phyloP scores from a whole-genome alignment of 2,797 vertebrate species.

The Zalophus californianus region DNA sequence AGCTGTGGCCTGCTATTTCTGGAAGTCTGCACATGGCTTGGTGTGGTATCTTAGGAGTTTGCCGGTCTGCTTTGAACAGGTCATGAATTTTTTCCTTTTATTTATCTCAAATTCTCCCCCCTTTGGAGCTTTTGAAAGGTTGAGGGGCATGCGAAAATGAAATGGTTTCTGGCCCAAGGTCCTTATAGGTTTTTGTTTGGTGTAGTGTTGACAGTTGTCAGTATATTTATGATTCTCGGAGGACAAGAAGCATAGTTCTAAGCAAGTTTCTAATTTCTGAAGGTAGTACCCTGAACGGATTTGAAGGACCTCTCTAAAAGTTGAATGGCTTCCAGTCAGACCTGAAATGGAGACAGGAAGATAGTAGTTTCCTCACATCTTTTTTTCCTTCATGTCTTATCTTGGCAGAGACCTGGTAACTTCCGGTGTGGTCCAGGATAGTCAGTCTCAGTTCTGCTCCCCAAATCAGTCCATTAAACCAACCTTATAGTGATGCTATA shows the following conservation, averaged over 20 bases:
- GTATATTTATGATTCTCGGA: slow-evolving; percentile 29
- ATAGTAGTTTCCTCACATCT: neutral
- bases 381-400: neutral
- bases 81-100: neutral
- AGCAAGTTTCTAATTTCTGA: neutral
- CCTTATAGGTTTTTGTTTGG: neutral
- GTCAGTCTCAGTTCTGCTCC: neutral
- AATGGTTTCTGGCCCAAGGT: neutral
- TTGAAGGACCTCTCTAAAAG: neutral
- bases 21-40: neutral
- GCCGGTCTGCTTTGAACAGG: neutral
- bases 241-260: slow-evolving; percentile 5
- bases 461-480: neutral
- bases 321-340: neutral
- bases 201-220: slow-evolving; percentile 24
- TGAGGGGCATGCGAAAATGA: neutral
- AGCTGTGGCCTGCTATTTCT: neutral
- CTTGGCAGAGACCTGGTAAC: neutral
- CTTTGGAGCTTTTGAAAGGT: slow-evolving; percentile 1
- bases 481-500: neutral
- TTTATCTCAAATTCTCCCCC: slow-evolving; percentile 21
- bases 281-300: neutral
- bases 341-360: neutral
- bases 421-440: neutral
- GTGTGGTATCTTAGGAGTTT: neutral